These are phyloP conservation scores for Hyppa rectilinea DNA, from an alignment of 2,888 invertebrate species.

Conservation along the genomic window DNA sequence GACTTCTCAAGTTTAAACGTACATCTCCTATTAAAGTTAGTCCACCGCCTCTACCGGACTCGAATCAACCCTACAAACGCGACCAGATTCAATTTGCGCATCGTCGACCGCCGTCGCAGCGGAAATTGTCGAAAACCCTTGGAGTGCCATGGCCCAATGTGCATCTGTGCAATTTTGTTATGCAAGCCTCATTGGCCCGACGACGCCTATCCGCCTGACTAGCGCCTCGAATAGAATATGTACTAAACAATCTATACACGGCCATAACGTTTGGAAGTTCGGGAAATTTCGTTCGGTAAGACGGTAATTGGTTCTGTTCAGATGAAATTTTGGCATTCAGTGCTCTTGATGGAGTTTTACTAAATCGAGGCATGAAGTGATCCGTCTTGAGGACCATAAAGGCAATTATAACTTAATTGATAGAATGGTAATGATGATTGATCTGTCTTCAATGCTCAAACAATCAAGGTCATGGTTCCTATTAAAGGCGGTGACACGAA, in stretches of 20 bases:
- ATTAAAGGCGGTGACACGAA: neutral
- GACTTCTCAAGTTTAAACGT: neutral
- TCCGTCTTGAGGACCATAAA: neutral
- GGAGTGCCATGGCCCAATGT: constrained; percentile 51
- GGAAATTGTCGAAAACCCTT: constrained; percentile 72
- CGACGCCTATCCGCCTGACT: constrained; percentile 30
- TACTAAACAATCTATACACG: constrained; percentile 22
- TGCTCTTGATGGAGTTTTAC: neutral
- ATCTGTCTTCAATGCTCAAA: constrained; percentile 10
- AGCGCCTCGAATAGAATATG: constrained; percentile 20
- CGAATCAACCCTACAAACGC: constrained; percentile 42
- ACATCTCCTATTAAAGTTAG: constrained; percentile 5
- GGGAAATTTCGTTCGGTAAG: constrained; percentile 9
- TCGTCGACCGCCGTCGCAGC: constrained; percentile 60
- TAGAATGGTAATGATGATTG: constrained; percentile 18
- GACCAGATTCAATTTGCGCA: constrained; percentile 69
- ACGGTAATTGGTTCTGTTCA: constrained; percentile 1
- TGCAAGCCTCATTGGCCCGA: constrained; percentile 53
- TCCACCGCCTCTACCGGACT: constrained; percentile 1
- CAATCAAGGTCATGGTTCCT: constrained; percentile 18
- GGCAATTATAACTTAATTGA: constrained; percentile 20
- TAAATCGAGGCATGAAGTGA: neutral
- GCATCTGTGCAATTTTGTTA: constrained; percentile 63
- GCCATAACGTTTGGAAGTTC: constrained; percentile 2
- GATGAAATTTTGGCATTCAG: neutral